phyloP scores from a whole-genome alignment of 1,140 invertebrate species.

The Drosophila parvula region DNA sequence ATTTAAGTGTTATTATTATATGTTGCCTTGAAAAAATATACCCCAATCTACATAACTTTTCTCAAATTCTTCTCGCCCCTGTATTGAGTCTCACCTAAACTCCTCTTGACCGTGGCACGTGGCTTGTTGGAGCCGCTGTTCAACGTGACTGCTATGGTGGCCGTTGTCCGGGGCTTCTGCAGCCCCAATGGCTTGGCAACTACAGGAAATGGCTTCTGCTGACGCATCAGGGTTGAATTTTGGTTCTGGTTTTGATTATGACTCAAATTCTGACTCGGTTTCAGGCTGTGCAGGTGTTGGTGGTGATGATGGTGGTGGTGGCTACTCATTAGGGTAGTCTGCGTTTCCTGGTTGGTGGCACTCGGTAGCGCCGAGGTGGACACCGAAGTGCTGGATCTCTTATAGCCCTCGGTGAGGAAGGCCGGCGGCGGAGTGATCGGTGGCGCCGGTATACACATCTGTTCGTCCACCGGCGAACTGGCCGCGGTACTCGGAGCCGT shows the following conservation, averaged over 20 bases:
- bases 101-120: slow-evolving; percentile 78
- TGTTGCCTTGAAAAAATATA: too few relatives aligned
- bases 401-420: slow-evolving; percentile 87
- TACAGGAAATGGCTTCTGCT: slow-evolving; percentile 54
- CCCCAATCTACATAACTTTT: not conserved
- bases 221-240: slow-evolving; percentile 30
- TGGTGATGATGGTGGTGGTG: slow-evolving; percentile 15
- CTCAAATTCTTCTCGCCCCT: not conserved
- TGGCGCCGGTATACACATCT: slow-evolving; percentile 85
- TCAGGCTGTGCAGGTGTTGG: not conserved
- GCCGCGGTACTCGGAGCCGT: slow-evolving; percentile 78
- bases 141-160: slow-evolving; percentile 73
- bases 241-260: slow-evolving; percentile 2
- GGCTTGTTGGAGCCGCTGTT: slow-evolving; percentile 69
- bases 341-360: slow-evolving; percentile 52
- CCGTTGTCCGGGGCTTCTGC: slow-evolving; percentile 67
- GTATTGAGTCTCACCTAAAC: slow-evolving; percentile 65
- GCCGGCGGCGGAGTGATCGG: slow-evolving; percentile 89
- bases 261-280: not conserved
- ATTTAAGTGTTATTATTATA: too few relatives aligned
- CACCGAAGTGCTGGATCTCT: slow-evolving; percentile 83
- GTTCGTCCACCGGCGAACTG: slow-evolving; percentile 85
- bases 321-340: slow-evolving; percentile 9
- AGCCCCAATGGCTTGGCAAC: slow-evolving; percentile 38
- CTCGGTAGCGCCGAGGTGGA: slow-evolving; percentile 69